phyloP scores from a whole-genome alignment of 2,113 vertebrate genomes.

The Nansenia antarctica region DNA sequence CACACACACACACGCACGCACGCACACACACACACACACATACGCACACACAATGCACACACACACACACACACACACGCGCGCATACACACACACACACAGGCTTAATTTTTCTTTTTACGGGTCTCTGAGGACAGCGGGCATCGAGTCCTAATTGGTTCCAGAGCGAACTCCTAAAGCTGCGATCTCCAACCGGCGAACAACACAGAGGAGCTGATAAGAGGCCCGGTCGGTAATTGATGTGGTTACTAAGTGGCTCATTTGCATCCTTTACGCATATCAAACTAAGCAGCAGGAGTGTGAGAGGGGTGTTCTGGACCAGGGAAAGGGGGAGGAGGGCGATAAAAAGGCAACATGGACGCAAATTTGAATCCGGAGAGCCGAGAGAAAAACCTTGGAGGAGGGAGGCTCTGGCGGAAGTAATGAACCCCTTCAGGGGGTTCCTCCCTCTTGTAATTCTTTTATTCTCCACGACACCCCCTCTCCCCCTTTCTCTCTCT shows the following conservation, averaged over 20 bases:
- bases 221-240: slow-evolving; percentile 96
- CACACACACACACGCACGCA: background rate
- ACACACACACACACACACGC: slow-evolving; percentile 28
- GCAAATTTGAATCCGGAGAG: slow-evolving; percentile 48
- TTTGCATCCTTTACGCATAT: slow-evolving; percentile 95
- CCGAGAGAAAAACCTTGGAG: slow-evolving; percentile 75
- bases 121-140: slow-evolving; percentile 75
- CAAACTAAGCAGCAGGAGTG: slow-evolving; percentile 60
- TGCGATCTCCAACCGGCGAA: slow-evolving; percentile 79
- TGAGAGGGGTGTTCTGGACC: slow-evolving; percentile 74
- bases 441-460: slow-evolving; percentile 77
- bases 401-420: slow-evolving; percentile 72
- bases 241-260: slow-evolving; percentile 96
- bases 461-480: background rate
- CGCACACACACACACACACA: background rate
- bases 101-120: slow-evolving; percentile 60
- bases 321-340: slow-evolving; percentile 30
- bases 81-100: slow-evolving; percentile 29
- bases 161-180: slow-evolving; percentile 88
- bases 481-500: background rate
- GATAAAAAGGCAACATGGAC: slow-evolving; percentile 84
- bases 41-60: slow-evolving; percentile 15
- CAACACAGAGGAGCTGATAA: slow-evolving; percentile 93
- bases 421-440: slow-evolving; percentile 85
- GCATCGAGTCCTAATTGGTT: slow-evolving; percentile 90